Evolutionary conservation across 2,113 vertebrate genomes (phyloP).

Genomic region (Rhagologus leucostigma): DNA sequence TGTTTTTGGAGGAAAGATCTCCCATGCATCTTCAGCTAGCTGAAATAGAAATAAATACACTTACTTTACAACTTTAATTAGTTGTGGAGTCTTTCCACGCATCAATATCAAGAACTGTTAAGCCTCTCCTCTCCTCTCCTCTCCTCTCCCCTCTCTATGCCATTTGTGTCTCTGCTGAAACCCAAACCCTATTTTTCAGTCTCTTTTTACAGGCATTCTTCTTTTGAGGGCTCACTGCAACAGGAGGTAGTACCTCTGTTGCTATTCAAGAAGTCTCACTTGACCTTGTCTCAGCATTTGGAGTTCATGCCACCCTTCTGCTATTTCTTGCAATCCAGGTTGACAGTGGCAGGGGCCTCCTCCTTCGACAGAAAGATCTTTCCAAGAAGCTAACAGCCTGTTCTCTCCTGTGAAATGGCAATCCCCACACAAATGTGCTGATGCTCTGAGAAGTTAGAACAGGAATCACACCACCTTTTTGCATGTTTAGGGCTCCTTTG

Average conservation of each 20-base stretch:
- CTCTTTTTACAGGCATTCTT: background rate
- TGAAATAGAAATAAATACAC: too few species aligned
- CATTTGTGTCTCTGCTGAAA: background rate
- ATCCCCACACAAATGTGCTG: background rate
- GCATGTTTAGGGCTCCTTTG: background rate
- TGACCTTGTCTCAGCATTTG: background rate
- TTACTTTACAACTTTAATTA: too few species aligned
- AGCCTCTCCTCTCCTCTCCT: too few species aligned
- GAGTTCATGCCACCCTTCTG: background rate
- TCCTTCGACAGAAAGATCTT: background rate
- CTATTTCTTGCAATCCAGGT: background rate
- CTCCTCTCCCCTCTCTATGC: background rate
- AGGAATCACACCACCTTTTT: fast-evolving
- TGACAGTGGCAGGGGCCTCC: slow-evolving; percentile 23
- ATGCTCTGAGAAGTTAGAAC: background rate
- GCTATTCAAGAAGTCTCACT: background rate
- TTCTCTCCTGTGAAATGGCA: background rate
- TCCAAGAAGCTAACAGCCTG: background rate
- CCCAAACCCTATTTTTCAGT: background rate
- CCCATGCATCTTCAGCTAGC: too few species aligned
- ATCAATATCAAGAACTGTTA: background rate
- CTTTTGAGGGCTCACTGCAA: background rate
- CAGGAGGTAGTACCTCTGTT: background rate
- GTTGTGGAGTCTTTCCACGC: too few species aligned
- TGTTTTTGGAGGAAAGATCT: too few species aligned